phyloP scores from a whole-genome alignment of 2,888 invertebrate species.

The Morpho achilles region DNA sequence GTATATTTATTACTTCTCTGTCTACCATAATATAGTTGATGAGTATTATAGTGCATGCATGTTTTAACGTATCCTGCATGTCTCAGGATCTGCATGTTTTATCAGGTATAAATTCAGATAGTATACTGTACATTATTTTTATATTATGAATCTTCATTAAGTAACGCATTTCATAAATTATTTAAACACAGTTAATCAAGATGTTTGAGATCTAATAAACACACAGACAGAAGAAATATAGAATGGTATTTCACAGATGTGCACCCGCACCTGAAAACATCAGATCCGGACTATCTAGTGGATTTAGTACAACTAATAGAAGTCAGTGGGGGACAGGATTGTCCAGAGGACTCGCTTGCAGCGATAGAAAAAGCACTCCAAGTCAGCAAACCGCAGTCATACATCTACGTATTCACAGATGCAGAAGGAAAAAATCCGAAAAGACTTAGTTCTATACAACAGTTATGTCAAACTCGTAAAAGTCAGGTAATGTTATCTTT shows the following conservation, averaged over 20 bases:
- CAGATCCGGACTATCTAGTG: conserved; percentile 18
- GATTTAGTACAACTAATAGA: conserved; percentile 26
- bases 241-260: conserved; percentile 24
- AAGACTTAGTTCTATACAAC: conserved; percentile 28
- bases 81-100: no score
- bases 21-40: no score
- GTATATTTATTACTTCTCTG: no score
- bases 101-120: no score
- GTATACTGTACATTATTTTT: no score
- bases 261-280: conserved; percentile 25
- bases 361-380: conserved; percentile 47
- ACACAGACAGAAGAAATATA: no score
- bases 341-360: conserved; percentile 51
- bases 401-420: conserved; percentile 55
- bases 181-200: no score
- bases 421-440: conserved; percentile 43
- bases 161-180: no score
- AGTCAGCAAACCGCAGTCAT: conserved; percentile 41
- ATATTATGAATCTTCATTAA: no score
- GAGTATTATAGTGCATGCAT: no score
- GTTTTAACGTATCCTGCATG: no score
- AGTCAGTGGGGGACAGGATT: conserved; percentile 38
- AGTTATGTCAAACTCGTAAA: conserved; percentile 29
- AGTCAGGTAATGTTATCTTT: conserved; percentile 30
- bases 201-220: no score